A percentile compares a stretch with the other conserved stretches of the same genome.
Evolutionary conservation across 2,113 vertebrate species (phyloP).

Genomic region (Mus spicilegus): DNA sequence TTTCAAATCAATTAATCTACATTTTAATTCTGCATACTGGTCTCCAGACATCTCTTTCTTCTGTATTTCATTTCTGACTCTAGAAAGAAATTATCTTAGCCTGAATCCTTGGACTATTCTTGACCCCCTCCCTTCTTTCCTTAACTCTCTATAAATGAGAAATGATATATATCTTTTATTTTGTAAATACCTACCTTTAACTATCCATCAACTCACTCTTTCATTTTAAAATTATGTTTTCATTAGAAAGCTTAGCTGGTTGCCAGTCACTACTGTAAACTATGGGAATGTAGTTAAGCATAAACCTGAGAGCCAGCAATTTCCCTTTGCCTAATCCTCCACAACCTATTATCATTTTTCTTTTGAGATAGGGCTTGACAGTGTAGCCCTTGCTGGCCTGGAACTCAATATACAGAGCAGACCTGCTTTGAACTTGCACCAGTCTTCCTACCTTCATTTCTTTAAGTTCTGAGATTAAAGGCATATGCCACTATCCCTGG

Average conservation of each 20-base stretch:
- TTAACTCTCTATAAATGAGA: background rate
- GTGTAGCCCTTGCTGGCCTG: background rate
- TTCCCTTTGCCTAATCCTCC: background rate
- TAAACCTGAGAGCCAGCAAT: background rate
- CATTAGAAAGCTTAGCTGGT: slow-evolving; percentile 6
- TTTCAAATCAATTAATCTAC: background rate
- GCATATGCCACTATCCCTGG: background rate
- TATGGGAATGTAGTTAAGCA: background rate
- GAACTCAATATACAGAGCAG: background rate
- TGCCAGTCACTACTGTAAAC: background rate
- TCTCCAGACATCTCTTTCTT: background rate
- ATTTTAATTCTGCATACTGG: background rate
- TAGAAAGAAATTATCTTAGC: slow-evolving; percentile 33
- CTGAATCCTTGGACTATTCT: background rate
- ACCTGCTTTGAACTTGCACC: background rate
- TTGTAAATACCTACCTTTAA: background rate
- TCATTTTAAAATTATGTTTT: slow-evolving; percentile 32
- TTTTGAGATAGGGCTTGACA: background rate
- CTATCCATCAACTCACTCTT: background rate
- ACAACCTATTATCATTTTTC: background rate
- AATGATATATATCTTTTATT: background rate
- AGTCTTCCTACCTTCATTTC: background rate
- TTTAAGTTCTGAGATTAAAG: background rate
- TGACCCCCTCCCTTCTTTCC: background rate
- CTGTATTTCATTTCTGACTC: background rate